Percentiles rank a stretch among this genome's conserved stretches.
phyloP scores from a whole-genome alignment of 2,888 invertebrate genomes.

The Apotomis betuletana region DNA sequence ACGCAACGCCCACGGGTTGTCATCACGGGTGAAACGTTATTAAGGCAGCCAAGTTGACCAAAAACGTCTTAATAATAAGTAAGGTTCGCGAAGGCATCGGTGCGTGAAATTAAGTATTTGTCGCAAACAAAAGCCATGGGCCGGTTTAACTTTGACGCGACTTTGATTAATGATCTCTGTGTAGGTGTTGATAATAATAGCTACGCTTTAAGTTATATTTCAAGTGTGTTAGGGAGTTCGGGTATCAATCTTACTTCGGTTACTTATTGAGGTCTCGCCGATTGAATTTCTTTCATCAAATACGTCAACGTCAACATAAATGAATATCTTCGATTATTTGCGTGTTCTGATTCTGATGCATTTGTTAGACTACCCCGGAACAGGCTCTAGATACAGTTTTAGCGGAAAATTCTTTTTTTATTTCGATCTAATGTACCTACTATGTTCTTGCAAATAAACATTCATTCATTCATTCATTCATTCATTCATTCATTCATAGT shows the following conservation, averaged over 20 bases:
- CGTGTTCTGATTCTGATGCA: no score
- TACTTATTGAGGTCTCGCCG: conserved; percentile 8
- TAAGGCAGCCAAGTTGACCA: conserved; percentile 16
- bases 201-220: conserved; percentile 26
- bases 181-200: conserved; percentile 28
- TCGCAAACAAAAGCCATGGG: conserved; percentile 48
- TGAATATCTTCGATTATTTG: background rate
- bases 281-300: background rate
- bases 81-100: conserved; percentile 36
- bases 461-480: no score
- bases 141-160: conserved; percentile 44
- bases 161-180: conserved; percentile 40
- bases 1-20: background rate
- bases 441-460: no score
- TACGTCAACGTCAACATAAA: background rate
- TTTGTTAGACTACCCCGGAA: no score
- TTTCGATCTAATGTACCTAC: no score
- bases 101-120: conserved; percentile 49
- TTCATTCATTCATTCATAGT: no score
- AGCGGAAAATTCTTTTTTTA: no score
- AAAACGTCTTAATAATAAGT: conserved; percentile 30
- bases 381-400: no score
- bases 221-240: conserved; percentile 8
- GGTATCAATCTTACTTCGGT: conserved; percentile 28
- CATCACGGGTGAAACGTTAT: background rate